Evolutionary conservation across 2,797 vertebrate genomes (phyloP), one percentile per base, ranked within the genome.

Genomic region (Eremophila alpestris): DNA sequence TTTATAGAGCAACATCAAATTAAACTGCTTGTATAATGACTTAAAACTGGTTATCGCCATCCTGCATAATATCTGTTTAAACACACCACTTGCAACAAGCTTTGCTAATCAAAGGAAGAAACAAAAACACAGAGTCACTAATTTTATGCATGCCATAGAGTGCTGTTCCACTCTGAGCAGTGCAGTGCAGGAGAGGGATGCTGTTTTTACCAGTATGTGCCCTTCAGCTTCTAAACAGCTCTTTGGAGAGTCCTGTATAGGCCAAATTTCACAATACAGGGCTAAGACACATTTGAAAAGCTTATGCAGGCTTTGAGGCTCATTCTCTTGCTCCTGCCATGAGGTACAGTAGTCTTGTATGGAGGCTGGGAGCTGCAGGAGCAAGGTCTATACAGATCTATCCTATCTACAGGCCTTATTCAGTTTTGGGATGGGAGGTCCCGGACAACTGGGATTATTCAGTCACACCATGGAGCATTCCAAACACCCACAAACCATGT

Each of bases 1-100:
- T 97, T 97, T 97, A 93, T 96, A 92, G 94, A 97, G 85, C 95
- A 96, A 97, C 97, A 95, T 96, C 96, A 96, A 97, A 97, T 97
- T 97, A 97, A 97, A 94, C 87, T 95, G 82, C 86, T 95, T 95
- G 82, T 94, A 92, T 95, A 92, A 96, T 94, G 76, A 96, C 92
- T 97, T 96, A 92, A 97, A 97, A 87, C 85, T 89, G 73, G 94
- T 96, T 97, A 94, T 96, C 85, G 2, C 60, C 75, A 73, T 60
- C 69, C 94, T 93, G 75, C 92, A 96, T 97, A 97, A 94, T 87
- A 96, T 84, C 81, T 91, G 82, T 96, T 97, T 96, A 96, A 96
- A 94, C 75, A 95, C 78, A 93, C 63, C 77, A 90, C 88, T 95
- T 90, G 79, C 92, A 85, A 87, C 71, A 91, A 95, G 93, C 64